Percentiles rank a stretch among this genome's conserved stretches.
phyloP scores from a whole-genome alignment of 1,140 invertebrate species.

The Tyrophagus putrescentiae region DNA sequence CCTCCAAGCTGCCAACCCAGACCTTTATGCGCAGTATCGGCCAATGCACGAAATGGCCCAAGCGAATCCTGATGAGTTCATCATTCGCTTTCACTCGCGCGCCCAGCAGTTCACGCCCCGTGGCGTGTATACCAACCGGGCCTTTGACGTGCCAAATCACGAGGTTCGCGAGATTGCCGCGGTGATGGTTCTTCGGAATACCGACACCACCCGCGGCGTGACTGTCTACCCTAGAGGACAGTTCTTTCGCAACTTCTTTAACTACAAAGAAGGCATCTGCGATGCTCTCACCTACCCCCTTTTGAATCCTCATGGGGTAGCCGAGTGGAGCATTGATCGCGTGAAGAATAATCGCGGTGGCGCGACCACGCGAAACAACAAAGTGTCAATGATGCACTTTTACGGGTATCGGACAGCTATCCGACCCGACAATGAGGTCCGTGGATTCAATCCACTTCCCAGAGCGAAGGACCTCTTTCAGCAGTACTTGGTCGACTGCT shows the following conservation, averaged over 20 bases:
- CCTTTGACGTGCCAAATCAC: no score
- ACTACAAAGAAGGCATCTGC: no score
- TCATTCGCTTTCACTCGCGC: no score
- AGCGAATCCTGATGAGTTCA: no score
- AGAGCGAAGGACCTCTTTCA: slow-evolving; percentile 25
- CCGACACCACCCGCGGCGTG: no score
- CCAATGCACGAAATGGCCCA: no score
- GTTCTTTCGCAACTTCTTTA: no score
- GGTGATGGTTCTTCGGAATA: no score
- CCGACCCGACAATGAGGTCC: slow-evolving; percentile 12
- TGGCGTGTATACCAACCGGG: no score
- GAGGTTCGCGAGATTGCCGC: no score
- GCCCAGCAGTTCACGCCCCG: no score
- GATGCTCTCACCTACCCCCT: slow-evolving; percentile 28
- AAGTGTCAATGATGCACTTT: background rate
- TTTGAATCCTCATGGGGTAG: slow-evolving; percentile 23
- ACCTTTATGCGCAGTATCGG: background rate
- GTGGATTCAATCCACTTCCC: slow-evolving; percentile 26
- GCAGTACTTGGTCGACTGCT: slow-evolving; percentile 25
- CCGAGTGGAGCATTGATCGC: slow-evolving; percentile 19
- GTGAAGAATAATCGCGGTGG: background rate
- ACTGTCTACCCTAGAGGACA: no score
- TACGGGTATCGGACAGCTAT: background rate
- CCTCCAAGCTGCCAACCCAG: background rate
- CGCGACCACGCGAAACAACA: background rate